phyloP scores from a whole-genome alignment of 1,140 invertebrate genomes.

The Agrypnia vestita region DNA sequence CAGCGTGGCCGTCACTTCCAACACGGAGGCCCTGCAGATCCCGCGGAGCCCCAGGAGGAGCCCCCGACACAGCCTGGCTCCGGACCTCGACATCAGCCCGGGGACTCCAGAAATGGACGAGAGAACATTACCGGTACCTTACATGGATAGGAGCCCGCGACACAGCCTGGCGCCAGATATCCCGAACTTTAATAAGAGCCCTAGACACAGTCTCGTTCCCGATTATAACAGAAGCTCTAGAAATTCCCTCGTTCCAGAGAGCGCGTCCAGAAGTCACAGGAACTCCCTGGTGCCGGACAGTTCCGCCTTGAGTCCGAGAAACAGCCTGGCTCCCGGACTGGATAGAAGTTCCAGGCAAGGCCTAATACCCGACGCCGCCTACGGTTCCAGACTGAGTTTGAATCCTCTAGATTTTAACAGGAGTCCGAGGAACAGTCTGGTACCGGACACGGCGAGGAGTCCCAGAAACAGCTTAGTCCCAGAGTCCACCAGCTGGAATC shows the following conservation, averaged over 20 bases:
- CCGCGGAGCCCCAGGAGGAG: constrained; percentile 69
- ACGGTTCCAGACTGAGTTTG: constrained; percentile 73
- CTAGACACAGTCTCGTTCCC: constrained; percentile 70
- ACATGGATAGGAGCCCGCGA: constrained; percentile 74
- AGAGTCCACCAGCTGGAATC: constrained; percentile 72
- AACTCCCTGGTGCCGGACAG: constrained; percentile 76
- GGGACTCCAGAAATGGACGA: constrained; percentile 60
- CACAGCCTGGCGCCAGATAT: constrained; percentile 76
- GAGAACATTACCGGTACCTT: constrained; percentile 65
- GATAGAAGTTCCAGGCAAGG: constrained; percentile 75
- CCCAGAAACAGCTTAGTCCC: constrained; percentile 77
- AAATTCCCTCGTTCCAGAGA: constrained; percentile 77
- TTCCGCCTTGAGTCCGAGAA: constrained; percentile 69
- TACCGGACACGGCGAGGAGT: constrained; percentile 73
- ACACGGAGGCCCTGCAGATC: constrained; percentile 61
- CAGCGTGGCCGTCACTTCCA: constrained; percentile 56
- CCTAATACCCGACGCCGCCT: constrained; percentile 73
- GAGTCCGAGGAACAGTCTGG: constrained; percentile 78
- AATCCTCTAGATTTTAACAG: constrained; percentile 76
- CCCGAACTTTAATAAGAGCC: constrained; percentile 65
- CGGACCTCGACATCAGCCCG: constrained; percentile 68
- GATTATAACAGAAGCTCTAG: constrained; percentile 77
- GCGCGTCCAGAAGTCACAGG: constrained; percentile 69
- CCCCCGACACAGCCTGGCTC: constrained; percentile 71
- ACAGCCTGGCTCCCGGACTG: constrained; percentile 70